phyloP scores from a whole-genome alignment of 53 echinoderm and acorn worm species.

The Zoroaster sp. region DNA sequence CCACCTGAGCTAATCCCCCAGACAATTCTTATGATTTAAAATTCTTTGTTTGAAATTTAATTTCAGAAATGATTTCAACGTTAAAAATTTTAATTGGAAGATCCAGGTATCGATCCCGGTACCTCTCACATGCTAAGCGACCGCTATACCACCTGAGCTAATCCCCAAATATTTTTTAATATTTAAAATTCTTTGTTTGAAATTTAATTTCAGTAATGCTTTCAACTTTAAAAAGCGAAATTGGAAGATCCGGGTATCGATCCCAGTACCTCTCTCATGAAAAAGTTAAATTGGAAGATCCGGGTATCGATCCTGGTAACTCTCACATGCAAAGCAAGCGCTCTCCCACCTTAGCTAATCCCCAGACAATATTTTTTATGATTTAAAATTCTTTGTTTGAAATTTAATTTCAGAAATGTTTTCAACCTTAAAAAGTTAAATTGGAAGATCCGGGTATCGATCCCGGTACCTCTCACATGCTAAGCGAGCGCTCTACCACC shows the following conservation, averaged over 20 bases:
- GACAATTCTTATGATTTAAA: neutral
- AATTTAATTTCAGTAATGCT: too few relatives aligned
- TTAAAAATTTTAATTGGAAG: neutral
- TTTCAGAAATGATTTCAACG: neutral
- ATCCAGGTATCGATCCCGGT: neutral
- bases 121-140: neutral
- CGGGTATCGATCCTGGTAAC: neutral
- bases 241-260: neutral
- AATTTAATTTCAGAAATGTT: too few relatives aligned
- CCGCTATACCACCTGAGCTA: neutral
- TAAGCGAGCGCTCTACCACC: too few relatives aligned
- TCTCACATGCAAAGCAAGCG: neutral
- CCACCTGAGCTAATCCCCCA: neutral
- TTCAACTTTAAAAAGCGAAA: neutral
- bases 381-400: too few relatives aligned
- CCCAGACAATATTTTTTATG: too few relatives aligned
- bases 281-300: too few relatives aligned
- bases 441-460: too few relatives aligned
- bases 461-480: too few relatives aligned
- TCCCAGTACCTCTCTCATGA: neutral
- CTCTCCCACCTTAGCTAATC: neutral
- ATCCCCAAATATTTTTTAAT: neutral
- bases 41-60: neutral
- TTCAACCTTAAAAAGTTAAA: too few relatives aligned
- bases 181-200: neutral